Evolutionary conservation across 2,888 invertebrate genomes (phyloP), one percentile per base, ranked within the genome.

Genomic region (Empis stercorea): DNA sequence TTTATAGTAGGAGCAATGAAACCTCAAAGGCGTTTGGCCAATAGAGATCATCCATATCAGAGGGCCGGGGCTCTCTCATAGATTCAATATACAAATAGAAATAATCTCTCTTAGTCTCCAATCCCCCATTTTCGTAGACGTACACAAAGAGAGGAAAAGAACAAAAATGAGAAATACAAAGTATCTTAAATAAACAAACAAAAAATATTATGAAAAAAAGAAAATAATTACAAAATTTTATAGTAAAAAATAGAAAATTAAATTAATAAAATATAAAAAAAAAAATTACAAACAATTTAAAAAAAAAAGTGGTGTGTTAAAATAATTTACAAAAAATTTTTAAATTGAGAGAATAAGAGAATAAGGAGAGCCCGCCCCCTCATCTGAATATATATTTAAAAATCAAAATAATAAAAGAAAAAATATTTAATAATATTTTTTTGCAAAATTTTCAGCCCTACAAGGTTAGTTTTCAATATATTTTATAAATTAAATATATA

Each of bases 41-140:
- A 63, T 61, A 64, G 94, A 81, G 92, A 93, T 76, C 93, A 94
- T 83, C 94, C 94, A 75, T 94, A 94, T 82, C 91, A 91, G 81
- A 89, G 93, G 81, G 87, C 89, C 76, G 84, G 84, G 75, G 84
- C 86, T 84, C 78, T 82, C 78, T 75, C 75, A 68, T 73, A 75
- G 67, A 57, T 63, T 66, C 50, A 60, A 65, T 63, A 57, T 65
- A 63, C 58, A 65, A 20, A 20, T 4, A 4, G 7, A 27, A 7
- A 27, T 27, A 27, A n/a, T n/a, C 23, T 27, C 23, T 27, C 23
- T 27, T 27, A 27, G 7, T 27, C 23, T 27, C 23, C 23, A 6
- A 6, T 9, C 20, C 20, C 20, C 20, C 20, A 20, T 20, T n/a
- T n/a, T n/a, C 3, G 20, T 27, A 27, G 9, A 27, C 4, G 23